Conservation (phyloP, 37 sponge, comb jelly and placozoan species). For the Eunapius fragilis region DNA sequence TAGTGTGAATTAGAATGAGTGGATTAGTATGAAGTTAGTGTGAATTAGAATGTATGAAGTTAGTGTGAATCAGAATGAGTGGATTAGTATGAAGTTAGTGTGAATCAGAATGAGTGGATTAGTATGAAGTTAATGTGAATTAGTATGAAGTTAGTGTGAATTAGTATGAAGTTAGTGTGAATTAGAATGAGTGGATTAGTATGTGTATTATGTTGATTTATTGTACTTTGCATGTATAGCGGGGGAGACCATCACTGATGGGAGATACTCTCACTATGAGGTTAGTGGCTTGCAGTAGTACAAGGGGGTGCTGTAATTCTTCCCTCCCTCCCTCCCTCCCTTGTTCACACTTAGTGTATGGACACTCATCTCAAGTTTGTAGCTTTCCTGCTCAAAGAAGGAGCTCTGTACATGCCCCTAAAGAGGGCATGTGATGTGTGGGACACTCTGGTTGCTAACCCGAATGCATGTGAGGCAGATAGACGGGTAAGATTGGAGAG, state of each 20-base stretch:
- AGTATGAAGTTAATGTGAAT: no score
- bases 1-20: no score
- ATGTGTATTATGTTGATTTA: no score
- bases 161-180: no score
- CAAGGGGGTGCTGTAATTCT: conserved; percentile 34
- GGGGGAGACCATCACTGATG: conserved; percentile 58
- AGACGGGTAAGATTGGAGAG: conserved; percentile 50
- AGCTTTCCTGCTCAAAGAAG: conserved; percentile 77
- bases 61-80: no score
- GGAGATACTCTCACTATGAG: conserved; percentile 50
- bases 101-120: no score
- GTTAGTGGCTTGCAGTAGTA: neutral
- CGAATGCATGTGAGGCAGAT: conserved; percentile 71
- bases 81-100: no score
- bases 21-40: no score
- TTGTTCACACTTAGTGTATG: conserved; percentile 52
- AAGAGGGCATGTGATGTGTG: conserved; percentile 82
- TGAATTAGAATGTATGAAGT: no score
- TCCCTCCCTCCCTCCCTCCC: conserved; percentile 10
- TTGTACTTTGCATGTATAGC: neutral
- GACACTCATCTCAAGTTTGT: conserved; percentile 78
- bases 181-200: no score
- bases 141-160: no score
- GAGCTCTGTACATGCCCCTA: conserved; percentile 77
- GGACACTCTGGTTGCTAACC: conserved; percentile 75